Evolutionary conservation across 2,797 vertebrate genomes (phyloP), one percentile per base, ranked within the genome.

Genomic region (Lagocephalus sceleratus): DNA sequence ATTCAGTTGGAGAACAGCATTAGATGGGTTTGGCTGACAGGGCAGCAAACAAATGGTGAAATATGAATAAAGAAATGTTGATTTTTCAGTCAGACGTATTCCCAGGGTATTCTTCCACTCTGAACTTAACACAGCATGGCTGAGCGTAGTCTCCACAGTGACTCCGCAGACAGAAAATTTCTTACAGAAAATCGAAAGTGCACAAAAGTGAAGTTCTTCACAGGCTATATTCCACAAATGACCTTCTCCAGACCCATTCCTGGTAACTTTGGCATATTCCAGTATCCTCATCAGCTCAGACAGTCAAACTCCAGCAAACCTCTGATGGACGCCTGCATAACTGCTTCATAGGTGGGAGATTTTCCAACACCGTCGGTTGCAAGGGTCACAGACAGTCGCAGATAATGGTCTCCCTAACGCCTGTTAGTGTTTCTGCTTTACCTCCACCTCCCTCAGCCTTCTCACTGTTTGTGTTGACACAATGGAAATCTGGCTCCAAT

Each of bases 321-420:
- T 41, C n/a, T 43, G 23, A 49, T 19, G 47, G 47, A 32, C 21
- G 60, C 5, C 29, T 26, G 47, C 40, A 35, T 49, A 45, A 63
- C 38, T 55, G 21, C 46, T 32, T 47, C 54, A 10, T 12, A 66
- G 52, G 60, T 6, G 49, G 29, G 57, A 57, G 38, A 59, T 58
- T 26, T 15, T 2, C 5, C 23, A 57, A 46, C 43, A 66, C 53
- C 58, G 65, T 66, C 51, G 51, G 59, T 67, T 54, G 51, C n/a
- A 3, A 44, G 42, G 75, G 71, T 75, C 63, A 60, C 76, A 76
- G 76, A 78, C 73, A 73, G 74, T 59, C 67, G 68, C 56, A 48
- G 39, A 64, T 76, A 71, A 65, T 57, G 26, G 25, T 42, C 68
- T 66, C 57, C 63, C 68, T 62, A 69, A 64, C 0, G 51, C 12